These are phyloP conservation scores for Vanessa cardui DNA, from an alignment of 2,888 invertebrate species.

Conservation along the genomic window DNA sequence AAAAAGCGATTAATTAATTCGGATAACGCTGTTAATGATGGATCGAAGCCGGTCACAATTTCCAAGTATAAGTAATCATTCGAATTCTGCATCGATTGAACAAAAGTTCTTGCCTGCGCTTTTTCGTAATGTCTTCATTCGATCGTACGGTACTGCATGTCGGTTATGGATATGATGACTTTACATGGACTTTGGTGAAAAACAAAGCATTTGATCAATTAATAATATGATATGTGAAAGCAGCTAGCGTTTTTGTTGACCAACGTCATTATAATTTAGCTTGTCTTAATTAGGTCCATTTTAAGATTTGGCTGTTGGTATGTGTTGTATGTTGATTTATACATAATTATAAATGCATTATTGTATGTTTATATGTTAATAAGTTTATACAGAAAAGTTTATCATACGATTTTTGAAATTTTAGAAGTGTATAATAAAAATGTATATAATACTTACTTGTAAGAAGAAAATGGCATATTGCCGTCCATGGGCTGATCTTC, in stretches of 20 bases:
- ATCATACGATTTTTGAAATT: no score
- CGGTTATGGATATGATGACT: conserved; percentile 40
- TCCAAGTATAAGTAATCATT: conserved; percentile 80
- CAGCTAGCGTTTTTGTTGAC: conserved; percentile 14
- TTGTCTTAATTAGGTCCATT: conserved; percentile 5
- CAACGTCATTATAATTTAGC: conserved; percentile 3
- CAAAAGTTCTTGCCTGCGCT: conserved; percentile 57
- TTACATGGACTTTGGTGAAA: conserved; percentile 38
- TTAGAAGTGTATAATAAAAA: not conserved
- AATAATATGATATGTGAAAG: conserved; percentile 40
- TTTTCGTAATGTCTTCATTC: conserved; percentile 80
- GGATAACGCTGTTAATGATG: conserved; percentile 76
- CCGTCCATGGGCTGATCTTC: conserved; percentile 75
- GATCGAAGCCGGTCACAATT: conserved; percentile 66
- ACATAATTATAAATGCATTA: not conserved
- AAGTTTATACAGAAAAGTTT: no score
- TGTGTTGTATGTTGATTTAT: not conserved
- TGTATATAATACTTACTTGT: conserved; percentile 66
- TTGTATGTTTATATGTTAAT: no score
- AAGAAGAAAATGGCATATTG: conserved; percentile 77
- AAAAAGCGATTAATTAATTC: conserved; percentile 71
- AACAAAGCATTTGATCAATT: conserved; percentile 41
- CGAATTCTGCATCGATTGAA: conserved; percentile 73
- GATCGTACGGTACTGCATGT: conserved; percentile 52
- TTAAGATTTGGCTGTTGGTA: not conserved